phyloP scores from a whole-genome alignment of 2,888 invertebrate genomes.

The Dione vanillae region DNA sequence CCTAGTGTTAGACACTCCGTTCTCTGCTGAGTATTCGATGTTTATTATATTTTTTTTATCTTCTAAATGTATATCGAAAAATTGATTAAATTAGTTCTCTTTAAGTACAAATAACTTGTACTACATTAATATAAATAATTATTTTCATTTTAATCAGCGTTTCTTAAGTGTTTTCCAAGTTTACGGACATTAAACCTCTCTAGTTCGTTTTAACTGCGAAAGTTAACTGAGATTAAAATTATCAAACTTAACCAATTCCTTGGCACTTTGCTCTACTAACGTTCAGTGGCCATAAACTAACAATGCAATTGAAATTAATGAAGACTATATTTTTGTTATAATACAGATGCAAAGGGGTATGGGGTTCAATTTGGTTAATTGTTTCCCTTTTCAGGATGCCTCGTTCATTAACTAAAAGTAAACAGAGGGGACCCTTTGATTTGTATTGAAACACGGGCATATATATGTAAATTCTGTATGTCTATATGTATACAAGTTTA shows the following conservation, averaged over 20 bases:
- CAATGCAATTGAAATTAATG: slow-evolving; percentile 7
- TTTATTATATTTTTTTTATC: too few species aligned
- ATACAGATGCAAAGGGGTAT: neutral
- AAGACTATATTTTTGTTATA: neutral
- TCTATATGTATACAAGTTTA: slow-evolving; percentile 3
- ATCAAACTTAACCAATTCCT: slow-evolving; percentile 19
- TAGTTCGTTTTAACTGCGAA: slow-evolving; percentile 15
- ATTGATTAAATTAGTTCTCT: neutral
- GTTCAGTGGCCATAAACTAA: neutral
- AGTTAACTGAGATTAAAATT: slow-evolving; percentile 22
- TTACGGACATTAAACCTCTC: slow-evolving; percentile 2
- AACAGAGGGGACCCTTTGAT: slow-evolving; percentile 22
- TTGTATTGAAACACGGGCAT: neutral
- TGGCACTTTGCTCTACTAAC: neutral
- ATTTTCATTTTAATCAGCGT: slow-evolving; percentile 9
- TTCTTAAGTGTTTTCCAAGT: slow-evolving; percentile 6
- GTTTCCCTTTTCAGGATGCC: slow-evolving; percentile 10
- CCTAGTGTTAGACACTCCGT: too few species aligned
- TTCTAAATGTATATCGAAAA: too few species aligned
- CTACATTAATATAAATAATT: slow-evolving; percentile 1
- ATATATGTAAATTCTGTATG: neutral
- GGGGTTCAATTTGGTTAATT: slow-evolving; percentile 3
- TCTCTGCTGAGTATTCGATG: too few species aligned
- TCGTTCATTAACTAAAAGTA: slow-evolving; percentile 12
- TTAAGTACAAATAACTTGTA: neutral